A percentile compares a stretch with the other conserved stretches of the same genome.
Conservation (phyloP, 2,113 vertebrate genomes). For the Callipepla squamata region DNA sequence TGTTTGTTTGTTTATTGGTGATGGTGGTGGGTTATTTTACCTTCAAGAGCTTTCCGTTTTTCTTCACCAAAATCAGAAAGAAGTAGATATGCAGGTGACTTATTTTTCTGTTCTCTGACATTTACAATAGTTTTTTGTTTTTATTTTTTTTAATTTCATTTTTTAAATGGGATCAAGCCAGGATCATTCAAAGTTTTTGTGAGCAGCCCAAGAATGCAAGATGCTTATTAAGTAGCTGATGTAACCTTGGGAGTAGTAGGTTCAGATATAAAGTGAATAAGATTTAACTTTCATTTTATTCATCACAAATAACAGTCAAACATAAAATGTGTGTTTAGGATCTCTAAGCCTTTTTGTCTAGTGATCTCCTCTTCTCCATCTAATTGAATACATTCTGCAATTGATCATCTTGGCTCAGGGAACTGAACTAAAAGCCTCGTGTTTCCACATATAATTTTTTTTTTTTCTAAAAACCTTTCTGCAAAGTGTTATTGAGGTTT, state of each 20-base stretch:
- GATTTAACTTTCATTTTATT: neutral
- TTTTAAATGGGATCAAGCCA: neutral
- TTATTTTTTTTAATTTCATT: neutral
- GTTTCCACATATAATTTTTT: neutral
- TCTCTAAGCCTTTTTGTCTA: neutral
- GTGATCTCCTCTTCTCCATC: neutral
- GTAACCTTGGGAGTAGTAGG: neutral
- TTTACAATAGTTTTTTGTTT: neutral
- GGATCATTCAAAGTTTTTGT: neutral
- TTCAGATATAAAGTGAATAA: neutral
- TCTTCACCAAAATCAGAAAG: too few species aligned
- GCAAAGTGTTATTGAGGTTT: too few species aligned
- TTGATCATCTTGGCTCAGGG: neutral
- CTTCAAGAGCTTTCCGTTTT: too few species aligned
- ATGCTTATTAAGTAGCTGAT: neutral
- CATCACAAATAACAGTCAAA: neutral
- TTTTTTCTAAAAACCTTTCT: neutral
- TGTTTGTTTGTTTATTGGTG: too few species aligned
- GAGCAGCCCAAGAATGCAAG: neutral
- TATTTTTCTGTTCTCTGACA: neutral
- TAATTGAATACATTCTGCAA: neutral
- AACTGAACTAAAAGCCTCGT: neutral
- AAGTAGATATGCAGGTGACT: neutral
- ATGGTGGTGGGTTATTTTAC: too few species aligned
- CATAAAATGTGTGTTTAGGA: neutral